Percentiles rank a stretch among this genome's conserved stretches.
phyloP scores from a whole-genome alignment of 2,888 invertebrate species.

The Nemapogon koenigi region DNA sequence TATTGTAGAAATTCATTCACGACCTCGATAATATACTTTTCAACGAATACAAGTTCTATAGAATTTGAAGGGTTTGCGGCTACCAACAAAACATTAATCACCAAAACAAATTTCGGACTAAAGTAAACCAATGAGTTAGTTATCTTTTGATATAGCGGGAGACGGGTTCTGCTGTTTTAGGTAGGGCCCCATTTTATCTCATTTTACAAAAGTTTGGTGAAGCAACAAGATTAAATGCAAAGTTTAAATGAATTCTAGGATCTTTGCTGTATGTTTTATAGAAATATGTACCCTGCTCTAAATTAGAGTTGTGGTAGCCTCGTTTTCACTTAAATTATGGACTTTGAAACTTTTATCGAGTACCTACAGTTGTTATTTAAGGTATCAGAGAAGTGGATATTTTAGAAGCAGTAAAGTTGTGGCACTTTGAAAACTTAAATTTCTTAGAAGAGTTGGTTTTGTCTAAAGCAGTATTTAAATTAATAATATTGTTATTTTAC shows the following conservation, averaged over 20 bases:
- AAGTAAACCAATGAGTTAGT: conserved; percentile 17
- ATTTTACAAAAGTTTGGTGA: conserved; percentile 46
- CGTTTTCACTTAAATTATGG: too few species aligned
- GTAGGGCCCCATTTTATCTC: conserved; percentile 53
- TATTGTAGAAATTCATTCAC: too few species aligned
- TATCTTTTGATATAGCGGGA: conserved; percentile 36
- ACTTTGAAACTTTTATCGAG: too few species aligned
- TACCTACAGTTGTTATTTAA: too few species aligned
- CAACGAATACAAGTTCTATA: background rate
- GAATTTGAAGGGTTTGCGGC: conserved; percentile 8
- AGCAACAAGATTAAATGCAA: conserved; percentile 57
- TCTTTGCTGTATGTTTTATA: conserved; percentile 19
- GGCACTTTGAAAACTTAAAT: too few species aligned
- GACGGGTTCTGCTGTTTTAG: conserved; percentile 39
- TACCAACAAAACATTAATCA: conserved; percentile 9
- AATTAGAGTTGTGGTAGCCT: background rate
- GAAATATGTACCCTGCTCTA: background rate
- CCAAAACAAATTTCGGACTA: conserved; percentile 8
- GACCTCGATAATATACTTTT: conserved; percentile 5
- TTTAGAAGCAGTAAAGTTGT: too few species aligned
- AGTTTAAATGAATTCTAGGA: conserved; percentile 58
- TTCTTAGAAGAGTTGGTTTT: too few species aligned
- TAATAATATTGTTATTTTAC: too few species aligned
- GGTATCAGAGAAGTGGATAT: too few species aligned
- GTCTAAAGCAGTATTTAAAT: too few species aligned